These are phyloP conservation scores for Acinonyx jubatus DNA, from an alignment of 2,113 vertebrate genomes.

Conservation along the genomic window DNA sequence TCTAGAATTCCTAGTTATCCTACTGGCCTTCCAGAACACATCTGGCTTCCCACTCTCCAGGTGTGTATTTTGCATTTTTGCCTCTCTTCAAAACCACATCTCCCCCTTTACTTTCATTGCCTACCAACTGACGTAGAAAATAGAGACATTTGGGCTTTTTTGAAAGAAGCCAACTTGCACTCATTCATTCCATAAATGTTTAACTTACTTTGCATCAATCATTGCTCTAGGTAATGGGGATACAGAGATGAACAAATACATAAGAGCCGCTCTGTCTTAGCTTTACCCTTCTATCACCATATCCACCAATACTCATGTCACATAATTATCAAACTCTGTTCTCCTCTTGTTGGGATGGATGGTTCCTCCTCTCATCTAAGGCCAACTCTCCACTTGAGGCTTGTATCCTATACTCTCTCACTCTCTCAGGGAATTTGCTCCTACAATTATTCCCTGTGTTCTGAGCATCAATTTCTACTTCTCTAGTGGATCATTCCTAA, in stretches of 20 bases:
- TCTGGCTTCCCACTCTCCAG: not conserved
- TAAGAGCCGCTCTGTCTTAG: not conserved
- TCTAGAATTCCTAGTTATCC: not conserved
- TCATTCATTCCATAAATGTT: not conserved
- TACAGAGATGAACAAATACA: not conserved
- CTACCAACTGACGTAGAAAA: not conserved
- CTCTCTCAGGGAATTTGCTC: not conserved
- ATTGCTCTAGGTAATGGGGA: not conserved
- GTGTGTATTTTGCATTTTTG: not conserved
- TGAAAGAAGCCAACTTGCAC: not conserved
- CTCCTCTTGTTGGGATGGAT: not conserved
- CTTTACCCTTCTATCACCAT: not conserved
- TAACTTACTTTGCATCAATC: not conserved
- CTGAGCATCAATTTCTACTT: not conserved
- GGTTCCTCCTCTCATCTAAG: not conserved
- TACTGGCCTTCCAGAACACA: not conserved
- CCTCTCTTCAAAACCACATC: not conserved
- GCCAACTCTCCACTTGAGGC: not conserved
- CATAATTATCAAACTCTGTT: not conserved
- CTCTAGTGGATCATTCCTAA: not conserved
- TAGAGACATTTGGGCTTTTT: not conserved
- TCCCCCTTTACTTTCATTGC: not conserved
- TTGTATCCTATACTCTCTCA: too few species aligned
- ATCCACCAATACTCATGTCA: fast-evolving
- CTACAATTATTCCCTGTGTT: not conserved